A percentile compares a stretch with the other conserved stretches of the same genome.
phyloP scores from a whole-genome alignment of 2,113 vertebrate species.

The Rhombomys opimus region DNA sequence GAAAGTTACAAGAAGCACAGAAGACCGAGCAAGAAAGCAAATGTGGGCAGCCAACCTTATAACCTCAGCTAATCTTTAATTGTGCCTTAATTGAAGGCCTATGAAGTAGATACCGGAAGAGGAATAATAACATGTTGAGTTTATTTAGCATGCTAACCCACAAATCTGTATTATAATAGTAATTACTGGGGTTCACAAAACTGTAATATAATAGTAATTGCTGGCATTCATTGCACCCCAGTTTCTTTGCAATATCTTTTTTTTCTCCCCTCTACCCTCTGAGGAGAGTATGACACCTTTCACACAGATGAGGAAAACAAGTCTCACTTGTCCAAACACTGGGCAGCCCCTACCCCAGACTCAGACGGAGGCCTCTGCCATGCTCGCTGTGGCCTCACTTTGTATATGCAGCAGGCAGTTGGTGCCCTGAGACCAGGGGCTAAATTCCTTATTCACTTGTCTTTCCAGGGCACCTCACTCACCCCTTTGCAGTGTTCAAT shows the following conservation, averaged over 20 bases:
- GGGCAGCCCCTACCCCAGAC: background rate
- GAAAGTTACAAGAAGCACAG: constrained; percentile 68
- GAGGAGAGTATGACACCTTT: background rate
- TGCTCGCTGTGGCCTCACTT: accelerated
- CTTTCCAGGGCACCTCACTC: background rate
- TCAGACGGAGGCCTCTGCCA: background rate
- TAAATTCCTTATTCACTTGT: background rate
- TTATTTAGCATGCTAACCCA: constrained; percentile 66
- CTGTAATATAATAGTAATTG: constrained; percentile 55
- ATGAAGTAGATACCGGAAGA: constrained; percentile 58
- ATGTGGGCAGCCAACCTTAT: constrained; percentile 69
- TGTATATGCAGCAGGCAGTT: background rate
- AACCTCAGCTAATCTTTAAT: constrained; percentile 78
- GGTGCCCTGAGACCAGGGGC: background rate
- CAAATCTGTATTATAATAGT: constrained; percentile 54
- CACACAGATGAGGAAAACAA: background rate
- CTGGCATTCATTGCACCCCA: constrained; percentile 3
- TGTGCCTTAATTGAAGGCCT: constrained; percentile 71
- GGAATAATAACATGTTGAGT: constrained; percentile 67
- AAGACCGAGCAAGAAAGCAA: constrained; percentile 70
- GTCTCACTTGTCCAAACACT: background rate
- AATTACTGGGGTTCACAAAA: constrained; percentile 47
- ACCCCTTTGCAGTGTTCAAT: background rate
- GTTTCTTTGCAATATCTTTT: background rate
- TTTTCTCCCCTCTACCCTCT: background rate